Conservation (phyloP, 2,888 invertebrate species). For the Keiferia lycopersicella region DNA sequence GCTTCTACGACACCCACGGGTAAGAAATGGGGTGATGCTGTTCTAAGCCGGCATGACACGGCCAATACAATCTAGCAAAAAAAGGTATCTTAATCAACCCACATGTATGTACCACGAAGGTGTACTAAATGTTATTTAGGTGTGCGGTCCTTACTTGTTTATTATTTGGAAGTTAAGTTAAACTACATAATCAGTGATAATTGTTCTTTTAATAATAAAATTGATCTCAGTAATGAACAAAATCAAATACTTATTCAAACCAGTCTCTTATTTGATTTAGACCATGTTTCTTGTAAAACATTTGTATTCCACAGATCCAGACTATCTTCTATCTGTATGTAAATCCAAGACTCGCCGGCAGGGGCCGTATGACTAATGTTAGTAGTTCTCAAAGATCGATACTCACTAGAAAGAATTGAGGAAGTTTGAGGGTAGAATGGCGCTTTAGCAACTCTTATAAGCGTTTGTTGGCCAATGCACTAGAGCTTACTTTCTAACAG, state of each 20-base stretch:
- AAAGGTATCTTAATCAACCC: neutral
- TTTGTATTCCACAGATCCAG: constrained; percentile 37
- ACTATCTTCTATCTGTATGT: constrained; percentile 35
- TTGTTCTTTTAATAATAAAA: too few relatives aligned
- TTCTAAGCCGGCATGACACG: too few relatives aligned
- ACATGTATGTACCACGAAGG: neutral
- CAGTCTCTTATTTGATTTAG: neutral
- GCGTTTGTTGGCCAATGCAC: too few relatives aligned
- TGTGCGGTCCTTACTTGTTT: too few relatives aligned
- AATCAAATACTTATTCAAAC: neutral
- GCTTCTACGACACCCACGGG: too few relatives aligned
- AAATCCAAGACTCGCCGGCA: constrained; percentile 12
- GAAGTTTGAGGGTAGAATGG: neutral
- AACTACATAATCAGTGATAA: too few relatives aligned
- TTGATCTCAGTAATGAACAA: neutral
- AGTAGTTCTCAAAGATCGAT: constrained; percentile 14
- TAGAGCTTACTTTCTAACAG: too few relatives aligned
- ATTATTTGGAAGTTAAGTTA: too few relatives aligned
- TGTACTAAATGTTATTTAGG: too few relatives aligned
- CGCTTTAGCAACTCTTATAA: neutral
- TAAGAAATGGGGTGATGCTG: too few relatives aligned
- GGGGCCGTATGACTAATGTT: constrained; percentile 23
- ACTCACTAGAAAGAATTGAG: neutral
- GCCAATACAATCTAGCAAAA: too few relatives aligned
- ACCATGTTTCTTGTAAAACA: neutral